phyloP scores from a whole-genome alignment of 2,113 vertebrate species.

The Baryphthengus martii region DNA sequence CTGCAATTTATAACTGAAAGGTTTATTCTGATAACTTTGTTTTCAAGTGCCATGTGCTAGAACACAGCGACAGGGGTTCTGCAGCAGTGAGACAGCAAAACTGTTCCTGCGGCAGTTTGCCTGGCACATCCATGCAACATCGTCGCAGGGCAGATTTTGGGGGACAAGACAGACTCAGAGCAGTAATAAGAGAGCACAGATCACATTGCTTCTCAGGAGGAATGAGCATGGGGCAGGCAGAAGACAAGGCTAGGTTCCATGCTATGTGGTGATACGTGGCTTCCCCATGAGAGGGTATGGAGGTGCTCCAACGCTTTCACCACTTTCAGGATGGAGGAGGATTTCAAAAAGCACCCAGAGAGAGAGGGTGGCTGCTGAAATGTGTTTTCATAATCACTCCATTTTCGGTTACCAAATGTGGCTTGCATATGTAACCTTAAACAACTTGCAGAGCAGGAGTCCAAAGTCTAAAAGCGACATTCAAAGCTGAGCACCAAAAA shows the following conservation, averaged over 20 bases:
- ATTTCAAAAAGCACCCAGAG: not conserved
- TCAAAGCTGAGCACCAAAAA: not conserved
- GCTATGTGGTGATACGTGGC: accelerated
- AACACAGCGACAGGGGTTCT: not conserved
- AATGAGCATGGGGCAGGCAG: not conserved
- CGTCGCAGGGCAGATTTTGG: accelerated
- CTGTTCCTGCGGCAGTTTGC: accelerated
- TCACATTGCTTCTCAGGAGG: accelerated
- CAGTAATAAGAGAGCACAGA: not conserved
- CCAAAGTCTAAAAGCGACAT: not conserved
- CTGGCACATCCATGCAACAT: not conserved
- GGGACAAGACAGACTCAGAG: not conserved
- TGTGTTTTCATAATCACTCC: not conserved
- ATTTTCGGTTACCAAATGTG: not conserved
- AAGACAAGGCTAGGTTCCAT: accelerated
- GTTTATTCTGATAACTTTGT: conserved; percentile 23
- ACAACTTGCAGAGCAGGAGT: not conserved
- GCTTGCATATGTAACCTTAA: not conserved
- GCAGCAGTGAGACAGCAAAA: not conserved
- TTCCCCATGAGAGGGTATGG: accelerated
- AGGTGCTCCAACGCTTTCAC: not conserved
- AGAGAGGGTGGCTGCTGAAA: not conserved
- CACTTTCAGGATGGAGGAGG: accelerated
- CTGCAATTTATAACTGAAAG: conserved; percentile 53
- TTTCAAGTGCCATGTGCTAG: not conserved